Conservation (phyloP, 2,113 vertebrate species). For the Onychostruthus taczanowskii region DNA sequence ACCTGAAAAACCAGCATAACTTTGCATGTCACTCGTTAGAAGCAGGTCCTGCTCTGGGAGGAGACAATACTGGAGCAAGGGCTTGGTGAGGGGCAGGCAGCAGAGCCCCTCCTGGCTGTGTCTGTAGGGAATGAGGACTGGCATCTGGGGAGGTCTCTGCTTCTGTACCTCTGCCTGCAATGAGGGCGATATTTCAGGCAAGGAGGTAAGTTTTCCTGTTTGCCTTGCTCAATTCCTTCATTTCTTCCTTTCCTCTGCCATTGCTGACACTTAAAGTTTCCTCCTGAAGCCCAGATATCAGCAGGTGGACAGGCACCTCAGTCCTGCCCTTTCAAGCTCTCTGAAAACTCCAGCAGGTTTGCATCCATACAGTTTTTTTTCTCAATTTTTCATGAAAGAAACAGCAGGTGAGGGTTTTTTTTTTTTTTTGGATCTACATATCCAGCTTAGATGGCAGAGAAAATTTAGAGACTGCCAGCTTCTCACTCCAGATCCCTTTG, state of each 20-base stretch:
- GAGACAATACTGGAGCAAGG: not conserved
- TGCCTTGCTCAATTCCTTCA: not conserved
- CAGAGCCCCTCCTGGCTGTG: not conserved
- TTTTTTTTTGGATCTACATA: not conserved
- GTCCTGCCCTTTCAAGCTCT: not conserved
- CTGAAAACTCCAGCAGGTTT: not conserved
- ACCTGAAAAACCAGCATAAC: not conserved
- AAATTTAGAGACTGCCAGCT: not conserved
- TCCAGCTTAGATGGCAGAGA: not conserved
- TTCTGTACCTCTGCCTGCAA: not conserved
- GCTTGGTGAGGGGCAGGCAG: not conserved
- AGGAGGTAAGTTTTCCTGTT: not conserved
- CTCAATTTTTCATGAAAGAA: not conserved
- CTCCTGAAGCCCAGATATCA: not conserved
- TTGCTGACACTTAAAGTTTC: not conserved
- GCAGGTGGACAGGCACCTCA: not conserved
- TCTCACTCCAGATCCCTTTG: not conserved
- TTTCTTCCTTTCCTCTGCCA: not conserved
- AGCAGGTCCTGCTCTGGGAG: not conserved
- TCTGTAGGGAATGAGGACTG: not conserved
- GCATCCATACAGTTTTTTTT: not conserved
- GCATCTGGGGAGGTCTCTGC: not conserved
- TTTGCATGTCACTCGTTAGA: not conserved
- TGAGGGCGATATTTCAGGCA: not conserved
- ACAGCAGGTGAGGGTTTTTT: not conserved